Evolutionary conservation across 2,888 invertebrate genomes (phyloP).

Genomic region (Lithophane leautieri): DNA sequence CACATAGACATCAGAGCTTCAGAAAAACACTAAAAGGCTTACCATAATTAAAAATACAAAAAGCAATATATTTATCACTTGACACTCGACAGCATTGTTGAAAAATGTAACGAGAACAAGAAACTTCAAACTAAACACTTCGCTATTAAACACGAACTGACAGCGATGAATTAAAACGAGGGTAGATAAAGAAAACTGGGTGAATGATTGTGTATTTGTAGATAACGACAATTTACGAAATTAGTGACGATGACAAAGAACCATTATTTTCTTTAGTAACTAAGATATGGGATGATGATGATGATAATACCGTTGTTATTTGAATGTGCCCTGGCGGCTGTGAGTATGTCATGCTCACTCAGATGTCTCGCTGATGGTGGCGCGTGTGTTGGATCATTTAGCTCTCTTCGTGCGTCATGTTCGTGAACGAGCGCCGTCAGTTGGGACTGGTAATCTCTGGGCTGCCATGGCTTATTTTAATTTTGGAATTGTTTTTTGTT

Average conservation of each 20-base stretch:
- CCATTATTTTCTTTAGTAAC: background rate
- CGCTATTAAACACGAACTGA: conserved; percentile 31
- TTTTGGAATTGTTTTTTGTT: too few species aligned
- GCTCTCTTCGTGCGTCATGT: too few species aligned
- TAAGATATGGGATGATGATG: too few species aligned
- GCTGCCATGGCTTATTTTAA: too few species aligned
- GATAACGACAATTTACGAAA: conserved; percentile 29
- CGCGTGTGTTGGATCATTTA: too few species aligned
- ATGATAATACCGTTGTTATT: too few species aligned
- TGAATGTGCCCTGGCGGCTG: too few species aligned
- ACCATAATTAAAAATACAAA: conserved; percentile 24
- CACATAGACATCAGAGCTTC: background rate
- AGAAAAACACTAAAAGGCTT: background rate
- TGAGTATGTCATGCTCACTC: too few species aligned
- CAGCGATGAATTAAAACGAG: conserved; percentile 35
- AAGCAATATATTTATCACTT: background rate
- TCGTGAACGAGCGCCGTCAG: too few species aligned
- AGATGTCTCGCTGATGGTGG: too few species aligned
- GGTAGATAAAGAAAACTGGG: conserved; percentile 59
- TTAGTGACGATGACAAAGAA: conserved; percentile 19
- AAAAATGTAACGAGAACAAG: conserved; percentile 4
- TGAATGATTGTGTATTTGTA: conserved; percentile 26
- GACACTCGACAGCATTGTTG: conserved; percentile 16
- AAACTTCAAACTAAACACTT: conserved; percentile 20
- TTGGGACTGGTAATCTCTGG: too few species aligned